A percentile compares a stretch with the other conserved stretches of the same genome.
These are phyloP conservation scores for Cuniculus paca DNA, from an alignment of 2,797 vertebrate genomes.

Conservation along the genomic window DNA sequence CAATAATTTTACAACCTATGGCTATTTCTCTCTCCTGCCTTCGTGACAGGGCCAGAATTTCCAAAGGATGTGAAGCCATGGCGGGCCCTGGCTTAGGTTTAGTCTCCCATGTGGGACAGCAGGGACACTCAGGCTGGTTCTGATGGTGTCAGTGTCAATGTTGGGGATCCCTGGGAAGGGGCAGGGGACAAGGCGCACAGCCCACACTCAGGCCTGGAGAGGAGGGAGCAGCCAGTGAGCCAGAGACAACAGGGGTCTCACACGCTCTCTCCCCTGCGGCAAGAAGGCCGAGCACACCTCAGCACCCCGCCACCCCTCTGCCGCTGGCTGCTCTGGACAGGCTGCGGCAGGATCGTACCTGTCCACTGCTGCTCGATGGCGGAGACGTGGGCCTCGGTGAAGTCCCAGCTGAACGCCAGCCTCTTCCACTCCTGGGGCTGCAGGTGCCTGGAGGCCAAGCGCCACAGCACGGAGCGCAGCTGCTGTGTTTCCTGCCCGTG, in stretches of 20 bases:
- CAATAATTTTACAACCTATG: neutral
- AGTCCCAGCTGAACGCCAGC: conserved; percentile 93
- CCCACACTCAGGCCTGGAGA: neutral
- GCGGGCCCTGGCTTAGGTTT: neutral
- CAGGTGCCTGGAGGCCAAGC: conserved; percentile 92
- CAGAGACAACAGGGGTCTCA: neutral
- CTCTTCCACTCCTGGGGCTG: conserved; percentile 93
- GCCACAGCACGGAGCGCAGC: conserved; percentile 94
- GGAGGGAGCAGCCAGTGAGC: accelerated
- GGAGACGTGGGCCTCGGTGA: conserved; percentile 92
- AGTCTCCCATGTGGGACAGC: neutral
- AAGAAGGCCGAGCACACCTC: neutral
- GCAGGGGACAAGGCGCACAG: neutral
- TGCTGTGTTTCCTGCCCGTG: conserved; percentile 92
- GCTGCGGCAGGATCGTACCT: conserved; percentile 85
- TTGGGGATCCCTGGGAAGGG: neutral
- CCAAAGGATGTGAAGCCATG: neutral
- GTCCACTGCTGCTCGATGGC: conserved; percentile 93
- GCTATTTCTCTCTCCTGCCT: neutral
- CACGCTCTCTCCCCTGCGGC: neutral
- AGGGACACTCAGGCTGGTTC: neutral
- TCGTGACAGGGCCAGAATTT: neutral
- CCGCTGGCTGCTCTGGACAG: neutral
- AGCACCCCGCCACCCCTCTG: accelerated
- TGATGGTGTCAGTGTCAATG: neutral